Conservation (phyloP, 2,113 vertebrate genomes). For the Limanda limanda region DNA sequence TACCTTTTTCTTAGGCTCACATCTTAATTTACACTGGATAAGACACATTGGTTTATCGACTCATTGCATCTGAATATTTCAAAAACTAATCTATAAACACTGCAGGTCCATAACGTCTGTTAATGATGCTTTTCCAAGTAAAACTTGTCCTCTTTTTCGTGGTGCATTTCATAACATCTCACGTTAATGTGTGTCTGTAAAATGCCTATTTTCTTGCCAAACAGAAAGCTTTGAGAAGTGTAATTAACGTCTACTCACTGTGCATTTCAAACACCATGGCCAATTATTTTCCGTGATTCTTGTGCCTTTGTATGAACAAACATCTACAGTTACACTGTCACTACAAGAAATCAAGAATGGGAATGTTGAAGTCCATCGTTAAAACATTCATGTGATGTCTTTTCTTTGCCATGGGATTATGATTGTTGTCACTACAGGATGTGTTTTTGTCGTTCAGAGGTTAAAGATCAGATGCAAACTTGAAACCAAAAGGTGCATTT, state of each 20-base stretch:
- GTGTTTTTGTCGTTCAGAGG: conserved; percentile 33
- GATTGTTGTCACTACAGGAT: conserved; percentile 16
- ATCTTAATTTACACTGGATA: conserved; percentile 77
- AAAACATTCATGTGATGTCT: conserved; percentile 22
- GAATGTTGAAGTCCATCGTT: conserved; percentile 29
- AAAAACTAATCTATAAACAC: conserved; percentile 43
- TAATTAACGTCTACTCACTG: conserved; percentile 43
- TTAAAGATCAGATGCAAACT: conserved; percentile 48
- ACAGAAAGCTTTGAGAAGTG: conserved; percentile 28
- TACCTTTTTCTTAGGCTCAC: conserved; percentile 40
- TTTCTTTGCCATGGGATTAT: conserved; percentile 24
- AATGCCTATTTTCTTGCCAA: conserved; percentile 35
- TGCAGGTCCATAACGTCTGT: conserved; percentile 47
- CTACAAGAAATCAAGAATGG: conserved; percentile 45
- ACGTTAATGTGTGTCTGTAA: conserved; percentile 7
- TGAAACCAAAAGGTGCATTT: conserved; percentile 63
- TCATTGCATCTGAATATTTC: conserved; percentile 36
- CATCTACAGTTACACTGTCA: conserved; percentile 60
- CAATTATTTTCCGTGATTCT: conserved; percentile 44
- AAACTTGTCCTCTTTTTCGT: conserved; percentile 26
- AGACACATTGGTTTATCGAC: conserved; percentile 48
- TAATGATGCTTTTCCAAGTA: conserved; percentile 30
- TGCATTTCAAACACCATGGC: conserved; percentile 45
- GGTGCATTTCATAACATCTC: conserved; percentile 50
- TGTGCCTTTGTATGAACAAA: conserved; percentile 79